These are phyloP conservation scores for Chironomus tentans DNA, from an alignment of 2,888 invertebrate genomes.

Conservation along the genomic window DNA sequence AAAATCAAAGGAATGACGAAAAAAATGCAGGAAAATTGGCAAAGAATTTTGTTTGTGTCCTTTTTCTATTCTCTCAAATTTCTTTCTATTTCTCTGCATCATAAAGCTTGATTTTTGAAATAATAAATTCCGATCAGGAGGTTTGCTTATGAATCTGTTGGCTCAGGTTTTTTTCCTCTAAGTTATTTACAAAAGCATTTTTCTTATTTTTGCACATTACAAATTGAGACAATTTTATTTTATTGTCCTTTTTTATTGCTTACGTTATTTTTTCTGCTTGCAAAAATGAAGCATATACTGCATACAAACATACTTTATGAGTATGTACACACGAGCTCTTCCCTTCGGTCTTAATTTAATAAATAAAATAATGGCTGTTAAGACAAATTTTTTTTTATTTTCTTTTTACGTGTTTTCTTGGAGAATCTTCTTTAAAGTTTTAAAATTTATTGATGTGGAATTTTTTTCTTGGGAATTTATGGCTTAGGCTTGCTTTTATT, in stretches of 20 bases:
- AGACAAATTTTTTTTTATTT: too few relatives aligned
- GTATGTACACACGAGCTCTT: too few relatives aligned
- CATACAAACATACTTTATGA: too few relatives aligned
- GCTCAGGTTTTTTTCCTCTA: neutral
- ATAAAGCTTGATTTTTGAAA: conserved; percentile 21
- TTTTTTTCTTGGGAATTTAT: too few relatives aligned
- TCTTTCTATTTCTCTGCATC: neutral
- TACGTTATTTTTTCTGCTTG: neutral
- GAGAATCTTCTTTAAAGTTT: too few relatives aligned
- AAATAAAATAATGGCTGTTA: neutral
- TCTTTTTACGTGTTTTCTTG: too few relatives aligned
- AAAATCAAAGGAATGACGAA: neutral
- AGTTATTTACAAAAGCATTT: conserved; percentile 21
- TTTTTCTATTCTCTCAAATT: neutral
- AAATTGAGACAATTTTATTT: conserved; percentile 26
- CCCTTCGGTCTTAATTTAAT: neutral
- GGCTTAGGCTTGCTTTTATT: too few relatives aligned
- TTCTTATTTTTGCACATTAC: conserved; percentile 16
- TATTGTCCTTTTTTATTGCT: conserved; percentile 15
- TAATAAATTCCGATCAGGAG: conserved; percentile 17
- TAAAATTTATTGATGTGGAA: too few relatives aligned
- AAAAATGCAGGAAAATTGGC: neutral
- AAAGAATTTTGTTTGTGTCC: conserved; percentile 8
- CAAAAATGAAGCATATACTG: too few relatives aligned
- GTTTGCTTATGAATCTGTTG: conserved; percentile 20